Conservation (phyloP, 2,113 vertebrate species). For the Glaucidium brasilianum region DNA sequence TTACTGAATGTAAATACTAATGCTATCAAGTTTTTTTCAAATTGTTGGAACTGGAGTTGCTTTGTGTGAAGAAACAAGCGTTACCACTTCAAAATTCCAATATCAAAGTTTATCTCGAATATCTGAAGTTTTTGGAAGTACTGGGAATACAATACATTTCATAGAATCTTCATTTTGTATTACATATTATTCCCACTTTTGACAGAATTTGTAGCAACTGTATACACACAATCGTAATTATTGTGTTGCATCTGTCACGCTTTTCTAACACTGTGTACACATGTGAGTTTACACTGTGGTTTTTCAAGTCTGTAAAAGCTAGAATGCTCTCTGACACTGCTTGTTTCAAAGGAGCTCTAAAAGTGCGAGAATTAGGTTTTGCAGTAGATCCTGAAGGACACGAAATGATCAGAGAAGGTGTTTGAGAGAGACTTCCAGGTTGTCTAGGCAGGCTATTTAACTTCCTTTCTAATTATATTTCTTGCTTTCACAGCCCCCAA, state of each 20-base stretch:
- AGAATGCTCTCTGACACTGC: neutral
- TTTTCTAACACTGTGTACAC: neutral
- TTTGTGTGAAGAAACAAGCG: neutral
- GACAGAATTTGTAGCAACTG: neutral
- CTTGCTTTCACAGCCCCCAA: neutral
- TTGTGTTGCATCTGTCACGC: neutral
- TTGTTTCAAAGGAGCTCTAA: neutral
- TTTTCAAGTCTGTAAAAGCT: neutral
- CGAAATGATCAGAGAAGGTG: neutral
- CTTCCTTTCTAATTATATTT: neutral
- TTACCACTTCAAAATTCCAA: neutral
- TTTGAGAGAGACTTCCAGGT: neutral
- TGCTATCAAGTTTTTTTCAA: rapidly evolving
- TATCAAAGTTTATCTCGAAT: neutral
- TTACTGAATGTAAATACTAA: neutral
- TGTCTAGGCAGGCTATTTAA: neutral
- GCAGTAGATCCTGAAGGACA: neutral
- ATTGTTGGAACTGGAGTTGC: neutral
- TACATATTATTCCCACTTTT: neutral
- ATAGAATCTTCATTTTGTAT: neutral
- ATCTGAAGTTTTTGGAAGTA: neutral
- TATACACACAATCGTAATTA: neutral
- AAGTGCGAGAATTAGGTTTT: neutral
- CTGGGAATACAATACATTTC: neutral
- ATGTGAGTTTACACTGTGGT: neutral